Percentiles rank a stretch among this genome's conserved stretches.
Evolutionary conservation across 2,113 vertebrate species (phyloP).

Genomic region (Dipodomys stephensi): DNA sequence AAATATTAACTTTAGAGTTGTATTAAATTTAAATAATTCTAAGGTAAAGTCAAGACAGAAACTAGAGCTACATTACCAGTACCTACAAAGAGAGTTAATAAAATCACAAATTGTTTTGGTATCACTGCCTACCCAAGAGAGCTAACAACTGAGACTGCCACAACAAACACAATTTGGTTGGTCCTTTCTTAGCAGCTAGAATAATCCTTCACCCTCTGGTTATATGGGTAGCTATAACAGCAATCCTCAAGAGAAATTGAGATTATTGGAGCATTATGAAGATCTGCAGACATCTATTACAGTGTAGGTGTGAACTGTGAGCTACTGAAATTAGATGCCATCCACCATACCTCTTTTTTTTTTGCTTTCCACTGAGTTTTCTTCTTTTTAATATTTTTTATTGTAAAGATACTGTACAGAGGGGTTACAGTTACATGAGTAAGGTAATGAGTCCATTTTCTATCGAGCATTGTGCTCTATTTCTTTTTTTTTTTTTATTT

Average conservation of each 20-base stretch:
- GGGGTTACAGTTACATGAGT: too few species aligned
- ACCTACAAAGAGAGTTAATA: slow-evolving; percentile 65
- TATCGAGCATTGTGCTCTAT: background rate
- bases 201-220: background rate
- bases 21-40: slow-evolving; percentile 1
- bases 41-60: slow-evolving; percentile 56
- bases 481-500: background rate
- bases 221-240: background rate
- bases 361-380: too few species aligned
- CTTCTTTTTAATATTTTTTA: too few species aligned
- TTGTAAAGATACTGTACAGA: too few species aligned
- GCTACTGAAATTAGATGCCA: background rate
- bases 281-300: background rate
- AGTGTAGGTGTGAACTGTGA: background rate
- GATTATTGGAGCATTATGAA: background rate
- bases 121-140: slow-evolving; percentile 70
- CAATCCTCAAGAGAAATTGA: background rate
- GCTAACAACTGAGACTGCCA: slow-evolving; percentile 59
- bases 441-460: too few species aligned
- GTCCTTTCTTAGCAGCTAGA: slow-evolving; percentile 39
- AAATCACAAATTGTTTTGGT: slow-evolving; percentile 79
- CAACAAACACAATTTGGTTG: slow-evolving; percentile 72
- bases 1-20: slow-evolving; percentile 22
- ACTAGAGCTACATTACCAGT: slow-evolving; percentile 62
- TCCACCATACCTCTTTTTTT: background rate